A percentile compares a stretch with the other conserved stretches of the same genome.
Conservation (phyloP, 2,113 vertebrate species). For the Pterocles orientalis region DNA sequence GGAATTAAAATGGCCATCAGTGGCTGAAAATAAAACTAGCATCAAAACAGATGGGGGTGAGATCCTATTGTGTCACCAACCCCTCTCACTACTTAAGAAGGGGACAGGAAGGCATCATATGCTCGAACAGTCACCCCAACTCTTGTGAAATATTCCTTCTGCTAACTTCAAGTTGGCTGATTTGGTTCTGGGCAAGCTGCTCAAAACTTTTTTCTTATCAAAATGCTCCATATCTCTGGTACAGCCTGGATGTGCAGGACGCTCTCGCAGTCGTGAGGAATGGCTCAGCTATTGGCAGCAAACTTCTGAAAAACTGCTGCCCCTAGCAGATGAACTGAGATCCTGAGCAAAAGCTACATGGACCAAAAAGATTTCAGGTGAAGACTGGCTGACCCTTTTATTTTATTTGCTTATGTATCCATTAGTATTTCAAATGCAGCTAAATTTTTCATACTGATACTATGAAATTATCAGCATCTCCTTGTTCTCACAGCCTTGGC, state of each 20-base stretch:
- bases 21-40: neutral
- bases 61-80: neutral
- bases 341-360: neutral
- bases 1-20: neutral
- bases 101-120: neutral
- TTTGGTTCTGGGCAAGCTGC: neutral
- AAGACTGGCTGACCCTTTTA: neutral
- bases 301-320: neutral
- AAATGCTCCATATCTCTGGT: neutral
- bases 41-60: neutral
- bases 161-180: neutral
- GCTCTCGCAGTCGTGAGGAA: neutral
- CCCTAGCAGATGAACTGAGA: neutral
- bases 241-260: neutral
- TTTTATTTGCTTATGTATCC: neutral
- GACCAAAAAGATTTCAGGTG: neutral
- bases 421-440: neutral
- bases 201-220: neutral
- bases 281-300: neutral
- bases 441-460: neutral
- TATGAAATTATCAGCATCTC: neutral
- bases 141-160: neutral
- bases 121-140: neutral
- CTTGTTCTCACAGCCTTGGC: neutral
- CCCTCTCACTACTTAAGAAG: neutral